Evolutionary conservation across 2,888 invertebrate species (phyloP).

Genomic region (Nemurella pictetii): DNA sequence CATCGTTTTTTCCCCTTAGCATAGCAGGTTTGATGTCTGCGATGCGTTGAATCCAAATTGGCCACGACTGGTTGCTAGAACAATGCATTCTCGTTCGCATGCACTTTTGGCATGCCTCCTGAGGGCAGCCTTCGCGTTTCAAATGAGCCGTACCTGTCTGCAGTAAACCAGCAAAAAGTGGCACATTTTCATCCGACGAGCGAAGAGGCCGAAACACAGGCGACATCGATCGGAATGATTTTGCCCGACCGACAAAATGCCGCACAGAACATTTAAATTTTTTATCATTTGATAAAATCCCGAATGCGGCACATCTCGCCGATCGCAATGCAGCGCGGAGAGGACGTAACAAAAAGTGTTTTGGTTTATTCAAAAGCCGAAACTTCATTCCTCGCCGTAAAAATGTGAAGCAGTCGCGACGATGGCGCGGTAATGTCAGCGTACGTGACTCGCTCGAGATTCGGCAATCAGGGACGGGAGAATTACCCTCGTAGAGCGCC

Average conservation of each 20-base stretch:
- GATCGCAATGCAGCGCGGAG: neutral
- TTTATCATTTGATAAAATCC: slow-evolving; percentile 13
- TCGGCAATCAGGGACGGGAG: neutral
- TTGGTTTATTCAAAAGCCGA: slow-evolving; percentile 29
- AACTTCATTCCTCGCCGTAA: slow-evolving; percentile 28
- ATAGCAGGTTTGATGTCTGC: neutral
- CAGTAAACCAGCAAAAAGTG: neutral
- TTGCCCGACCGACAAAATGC: neutral
- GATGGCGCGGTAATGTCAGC: neutral
- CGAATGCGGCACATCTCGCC: neutral
- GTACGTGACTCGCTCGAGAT: neutral
- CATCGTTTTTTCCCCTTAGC: neutral
- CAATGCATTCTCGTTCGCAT: neutral
- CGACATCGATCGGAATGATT: neutral
- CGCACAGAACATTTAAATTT: neutral
- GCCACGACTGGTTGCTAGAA: neutral
- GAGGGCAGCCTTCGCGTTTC: neutral
- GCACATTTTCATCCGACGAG: neutral
- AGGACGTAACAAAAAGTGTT: slow-evolving; percentile 20
- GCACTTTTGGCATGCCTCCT: neutral
- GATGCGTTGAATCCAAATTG: neutral
- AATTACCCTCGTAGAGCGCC: neutral
- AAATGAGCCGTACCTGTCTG: neutral
- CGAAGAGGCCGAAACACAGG: neutral
- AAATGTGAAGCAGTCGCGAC: neutral